Percentiles rank a stretch among this genome's conserved stretches.
These are phyloP conservation scores for Torymus auratus DNA, from an alignment of 2,888 invertebrate species.

Conservation along the genomic window DNA sequence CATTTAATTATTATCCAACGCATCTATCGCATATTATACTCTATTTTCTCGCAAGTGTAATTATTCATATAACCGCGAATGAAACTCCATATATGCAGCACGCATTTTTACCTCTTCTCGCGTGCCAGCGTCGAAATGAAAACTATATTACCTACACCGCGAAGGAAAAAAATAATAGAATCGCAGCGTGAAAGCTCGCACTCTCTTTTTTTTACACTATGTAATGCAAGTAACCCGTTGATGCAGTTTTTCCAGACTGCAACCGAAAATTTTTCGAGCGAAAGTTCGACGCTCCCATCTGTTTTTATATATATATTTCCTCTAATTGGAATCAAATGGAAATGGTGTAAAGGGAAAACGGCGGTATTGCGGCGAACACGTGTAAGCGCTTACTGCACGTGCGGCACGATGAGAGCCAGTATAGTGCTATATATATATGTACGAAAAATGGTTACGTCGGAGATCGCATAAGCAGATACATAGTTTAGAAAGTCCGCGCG, in stretches of 20 bases:
- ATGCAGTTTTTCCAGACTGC: background rate
- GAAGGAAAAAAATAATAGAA: background rate
- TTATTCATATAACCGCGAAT: conserved; percentile 7
- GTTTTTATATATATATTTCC: too few species aligned
- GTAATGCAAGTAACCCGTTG: background rate
- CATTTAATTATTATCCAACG: too few species aligned
- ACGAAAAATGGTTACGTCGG: conserved; percentile 48
- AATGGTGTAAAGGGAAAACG: too few species aligned
- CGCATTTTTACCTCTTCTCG: conserved; percentile 21
- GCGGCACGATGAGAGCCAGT: background rate
- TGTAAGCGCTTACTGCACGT: background rate
- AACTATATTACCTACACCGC: background rate
- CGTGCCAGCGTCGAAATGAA: conserved; percentile 25
- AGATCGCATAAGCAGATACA: conserved; percentile 46
- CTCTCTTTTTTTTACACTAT: background rate
- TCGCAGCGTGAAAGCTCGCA: conserved; percentile 2
- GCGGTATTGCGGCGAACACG: too few species aligned
- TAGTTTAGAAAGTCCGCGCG: conserved; percentile 55
- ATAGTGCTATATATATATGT: too few species aligned
- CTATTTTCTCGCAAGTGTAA: background rate
- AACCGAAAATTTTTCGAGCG: too few species aligned
- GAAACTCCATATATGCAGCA: conserved; percentile 7
- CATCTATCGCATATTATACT: too few species aligned
- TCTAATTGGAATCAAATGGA: too few species aligned
- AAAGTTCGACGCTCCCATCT: too few species aligned